Percentiles rank a stretch among this genome's conserved stretches.
Evolutionary conservation across 2,113 vertebrate species (phyloP).

Genomic region (Sciurus niger): DNA sequence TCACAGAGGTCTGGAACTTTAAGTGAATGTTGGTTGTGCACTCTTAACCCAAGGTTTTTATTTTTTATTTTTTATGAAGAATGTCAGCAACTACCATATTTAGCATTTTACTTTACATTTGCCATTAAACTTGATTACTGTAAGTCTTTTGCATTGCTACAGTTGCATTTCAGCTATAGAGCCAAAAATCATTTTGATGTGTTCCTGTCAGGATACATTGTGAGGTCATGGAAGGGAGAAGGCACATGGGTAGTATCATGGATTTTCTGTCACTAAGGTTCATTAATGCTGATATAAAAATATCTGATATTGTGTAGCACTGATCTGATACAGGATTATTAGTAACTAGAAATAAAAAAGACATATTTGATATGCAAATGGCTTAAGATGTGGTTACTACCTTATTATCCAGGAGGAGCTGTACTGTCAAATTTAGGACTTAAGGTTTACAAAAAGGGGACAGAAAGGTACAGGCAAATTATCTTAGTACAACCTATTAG

Average conservation of each 20-base stretch:
- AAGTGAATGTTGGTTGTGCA: constrained; percentile 91
- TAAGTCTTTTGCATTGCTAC: constrained; percentile 89
- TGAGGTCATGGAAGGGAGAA: constrained; percentile 81
- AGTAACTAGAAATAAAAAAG: no score
- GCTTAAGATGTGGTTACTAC: constrained; percentile 97
- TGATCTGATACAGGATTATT: no score
- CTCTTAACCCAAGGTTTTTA: constrained; percentile 91
- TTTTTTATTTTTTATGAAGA: constrained; percentile 86
- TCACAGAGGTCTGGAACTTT: constrained; percentile 93
- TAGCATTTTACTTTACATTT: constrained; percentile 91
- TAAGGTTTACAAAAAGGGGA: constrained; percentile 94
- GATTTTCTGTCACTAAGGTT: constrained; percentile 90
- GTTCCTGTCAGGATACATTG: constrained; percentile 72
- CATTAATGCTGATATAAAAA: constrained; percentile 93
- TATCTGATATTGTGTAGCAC: no score
- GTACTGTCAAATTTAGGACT: constrained; percentile 92
- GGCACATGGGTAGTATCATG: constrained; percentile 89
- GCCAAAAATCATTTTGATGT: constrained; percentile 85
- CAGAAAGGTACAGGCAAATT: constrained; percentile 94
- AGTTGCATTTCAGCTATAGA: constrained; percentile 86
- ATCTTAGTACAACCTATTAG: constrained; percentile 90
- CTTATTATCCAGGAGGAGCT: constrained; percentile 97
- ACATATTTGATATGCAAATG: constrained; percentile 96
- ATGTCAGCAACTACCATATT: constrained; percentile 91
- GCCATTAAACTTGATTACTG: constrained; percentile 91